Evolutionary conservation across 2,113 vertebrate genomes (phyloP), one percentile per base, ranked within the genome.

Genomic region (Lampris incognitus): DNA sequence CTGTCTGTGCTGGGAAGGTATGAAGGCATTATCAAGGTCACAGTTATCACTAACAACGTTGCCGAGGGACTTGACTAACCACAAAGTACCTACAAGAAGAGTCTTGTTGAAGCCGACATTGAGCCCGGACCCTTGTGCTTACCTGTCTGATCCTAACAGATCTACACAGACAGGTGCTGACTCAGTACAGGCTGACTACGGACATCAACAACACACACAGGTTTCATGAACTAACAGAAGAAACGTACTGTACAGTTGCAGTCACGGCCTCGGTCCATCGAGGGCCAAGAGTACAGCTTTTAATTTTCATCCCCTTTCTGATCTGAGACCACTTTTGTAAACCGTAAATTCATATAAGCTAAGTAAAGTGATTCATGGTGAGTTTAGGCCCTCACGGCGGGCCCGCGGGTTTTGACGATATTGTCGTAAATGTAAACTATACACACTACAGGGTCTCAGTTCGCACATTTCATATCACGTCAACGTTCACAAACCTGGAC

Each of bases 121-220:
- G 74, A 88, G 76, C 58, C 64, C 39, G 71, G 73, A 82, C 40
- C 74, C 52, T 75, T 84, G 85, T 85, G 84, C 81, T 88, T 84
- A 74, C 76, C 81, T 69, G 56, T 82, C 72, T 74, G 62, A 84
- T 78, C 69, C 73, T 46, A 68, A 79, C 78, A 69, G n/a, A 86
- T 70, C 77, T 73, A 87, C 80, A 88, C 76, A 74, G 63, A 81
- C 40, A 36, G 24, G 70, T 44, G 79, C 58, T 61, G 63, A 74
- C 1, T 49, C 58, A 83, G 73, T 46, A 44, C 36, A 71, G 36
- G 24, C 44, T n/a, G 57, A 64, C 65, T 64, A 50, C 62, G 54
- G 63, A 83, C 80, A 77, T 75, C 37, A 71, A 55, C 44, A 48
- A 74, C 56, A 77, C 72, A 72, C 65, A 10, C 2, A 42, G 48